A percentile compares a stretch with the other conserved stretches of the same genome.
Conservation (phyloP, 2,888 invertebrate genomes). For the Vanessa cardui region DNA sequence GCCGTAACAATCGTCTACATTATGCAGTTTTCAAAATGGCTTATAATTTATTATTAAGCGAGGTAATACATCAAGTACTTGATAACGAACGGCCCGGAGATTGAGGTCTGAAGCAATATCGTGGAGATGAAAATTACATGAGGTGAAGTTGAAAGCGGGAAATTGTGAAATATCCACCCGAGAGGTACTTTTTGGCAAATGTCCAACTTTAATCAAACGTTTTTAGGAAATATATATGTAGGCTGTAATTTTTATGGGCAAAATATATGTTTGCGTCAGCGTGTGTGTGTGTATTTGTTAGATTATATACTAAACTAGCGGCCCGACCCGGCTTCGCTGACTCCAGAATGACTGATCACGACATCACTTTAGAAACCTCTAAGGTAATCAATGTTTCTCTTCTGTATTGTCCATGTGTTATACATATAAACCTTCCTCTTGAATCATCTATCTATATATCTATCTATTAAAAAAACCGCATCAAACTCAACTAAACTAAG, state of each 20-base stretch:
- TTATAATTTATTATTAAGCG: not conserved
- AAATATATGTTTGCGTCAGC: not conserved
- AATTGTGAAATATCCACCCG: slow-evolving; percentile 45
- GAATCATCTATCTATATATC: no score
- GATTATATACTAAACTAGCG: no score
- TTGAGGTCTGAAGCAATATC: slow-evolving; percentile 21
- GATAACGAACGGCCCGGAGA: not conserved
- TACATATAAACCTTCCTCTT: no score
- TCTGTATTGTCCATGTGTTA: no score
- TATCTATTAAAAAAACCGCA: no score
- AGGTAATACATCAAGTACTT: slow-evolving; percentile 6
- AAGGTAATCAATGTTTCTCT: no score
- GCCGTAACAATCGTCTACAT: no score
- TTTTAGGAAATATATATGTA: slow-evolving; percentile 15
- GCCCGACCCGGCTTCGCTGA: no score
- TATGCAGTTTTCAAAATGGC: not conserved
- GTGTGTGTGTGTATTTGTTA: not conserved
- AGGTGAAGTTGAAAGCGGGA: slow-evolving; percentile 33
- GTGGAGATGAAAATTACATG: slow-evolving; percentile 36
- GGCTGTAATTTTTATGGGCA: slow-evolving; percentile 2
- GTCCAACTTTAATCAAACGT: slow-evolving; percentile 12
- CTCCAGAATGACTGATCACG: no score
- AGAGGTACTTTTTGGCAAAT: slow-evolving; percentile 13
- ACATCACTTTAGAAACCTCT: no score
- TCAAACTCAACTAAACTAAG: no score